A percentile compares a stretch with the other conserved stretches of the same genome.
Evolutionary conservation across 2,113 vertebrate genomes (phyloP).

Genomic region (Cephalopterus ornatus): DNA sequence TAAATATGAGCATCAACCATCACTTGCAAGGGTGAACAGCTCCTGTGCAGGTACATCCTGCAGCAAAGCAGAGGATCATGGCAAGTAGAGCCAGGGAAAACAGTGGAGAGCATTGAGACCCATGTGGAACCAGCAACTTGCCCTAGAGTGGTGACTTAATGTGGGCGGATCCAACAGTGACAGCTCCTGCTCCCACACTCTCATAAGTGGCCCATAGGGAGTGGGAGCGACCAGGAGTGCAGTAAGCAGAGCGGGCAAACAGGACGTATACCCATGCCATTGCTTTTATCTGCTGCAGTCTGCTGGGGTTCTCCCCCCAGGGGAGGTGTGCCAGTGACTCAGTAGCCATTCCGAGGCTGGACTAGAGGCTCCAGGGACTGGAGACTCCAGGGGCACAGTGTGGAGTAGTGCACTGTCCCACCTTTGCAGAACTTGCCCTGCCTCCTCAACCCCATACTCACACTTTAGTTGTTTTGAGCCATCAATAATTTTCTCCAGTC

Average conservation of each 20-base stretch:
- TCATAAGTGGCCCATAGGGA: accelerated
- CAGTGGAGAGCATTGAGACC: background rate
- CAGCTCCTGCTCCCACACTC: accelerated
- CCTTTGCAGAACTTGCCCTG: background rate
- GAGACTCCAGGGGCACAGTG: background rate
- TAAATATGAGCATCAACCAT: background rate
- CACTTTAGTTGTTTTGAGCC: background rate
- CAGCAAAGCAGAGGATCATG: background rate
- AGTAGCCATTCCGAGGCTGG: background rate
- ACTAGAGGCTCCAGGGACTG: background rate
- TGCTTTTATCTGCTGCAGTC: background rate
- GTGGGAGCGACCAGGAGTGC: accelerated
- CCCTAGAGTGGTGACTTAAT: too few relatives aligned
- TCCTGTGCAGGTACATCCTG: background rate
- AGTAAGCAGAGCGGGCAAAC: background rate
- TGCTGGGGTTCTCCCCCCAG: background rate
- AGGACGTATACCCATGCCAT: background rate
- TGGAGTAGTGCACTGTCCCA: background rate
- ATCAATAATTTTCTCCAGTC: background rate
- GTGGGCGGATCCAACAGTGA: accelerated
- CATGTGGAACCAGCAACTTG: background rate
- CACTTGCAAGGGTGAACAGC: background rate
- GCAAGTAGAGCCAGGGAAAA: background rate
- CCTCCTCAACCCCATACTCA: background rate
- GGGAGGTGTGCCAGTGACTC: background rate